A percentile compares a stretch with the other conserved stretches of the same genome.
Conservation (phyloP, 2,113 vertebrate genomes). For the Mirounga angustirostris region DNA sequence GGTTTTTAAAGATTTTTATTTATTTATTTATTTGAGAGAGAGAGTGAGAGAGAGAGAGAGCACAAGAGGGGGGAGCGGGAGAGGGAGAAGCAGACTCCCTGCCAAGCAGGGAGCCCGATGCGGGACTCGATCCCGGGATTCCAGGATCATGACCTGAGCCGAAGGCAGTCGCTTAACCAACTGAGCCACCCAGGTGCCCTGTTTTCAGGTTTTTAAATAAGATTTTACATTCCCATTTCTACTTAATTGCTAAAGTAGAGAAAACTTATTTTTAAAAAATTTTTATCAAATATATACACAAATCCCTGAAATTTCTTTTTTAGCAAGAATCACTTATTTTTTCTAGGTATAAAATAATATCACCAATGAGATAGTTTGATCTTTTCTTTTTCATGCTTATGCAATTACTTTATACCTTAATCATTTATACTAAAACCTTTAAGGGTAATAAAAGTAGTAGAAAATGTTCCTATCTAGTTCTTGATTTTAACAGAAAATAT, state of each 20-base stretch:
- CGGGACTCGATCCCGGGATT: too few relatives aligned
- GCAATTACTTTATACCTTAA: background rate
- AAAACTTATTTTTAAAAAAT: background rate
- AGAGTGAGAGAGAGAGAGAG: too few relatives aligned
- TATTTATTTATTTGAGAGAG: too few relatives aligned
- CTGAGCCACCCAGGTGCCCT: background rate
- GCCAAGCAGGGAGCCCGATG: too few relatives aligned
- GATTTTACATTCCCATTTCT: background rate
- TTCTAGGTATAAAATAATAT: background rate
- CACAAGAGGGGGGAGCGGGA: too few relatives aligned
- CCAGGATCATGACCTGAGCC: too few relatives aligned
- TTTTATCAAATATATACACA: background rate
- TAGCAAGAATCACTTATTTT: background rate
- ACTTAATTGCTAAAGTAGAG: background rate
- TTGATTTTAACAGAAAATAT: slow-evolving; percentile 34
- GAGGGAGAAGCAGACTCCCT: too few relatives aligned
- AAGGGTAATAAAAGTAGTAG: background rate
- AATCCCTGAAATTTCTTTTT: background rate
- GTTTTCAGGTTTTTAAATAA: background rate
- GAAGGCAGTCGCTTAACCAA: too few relatives aligned
- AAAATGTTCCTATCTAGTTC: background rate
- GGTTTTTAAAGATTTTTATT: background rate
- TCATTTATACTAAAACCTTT: background rate
- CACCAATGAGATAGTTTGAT: background rate
- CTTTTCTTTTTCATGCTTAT: background rate